These are phyloP conservation scores for Antennarius striatus DNA, from an alignment of 2,113 vertebrate genomes.

Conservation along the genomic window DNA sequence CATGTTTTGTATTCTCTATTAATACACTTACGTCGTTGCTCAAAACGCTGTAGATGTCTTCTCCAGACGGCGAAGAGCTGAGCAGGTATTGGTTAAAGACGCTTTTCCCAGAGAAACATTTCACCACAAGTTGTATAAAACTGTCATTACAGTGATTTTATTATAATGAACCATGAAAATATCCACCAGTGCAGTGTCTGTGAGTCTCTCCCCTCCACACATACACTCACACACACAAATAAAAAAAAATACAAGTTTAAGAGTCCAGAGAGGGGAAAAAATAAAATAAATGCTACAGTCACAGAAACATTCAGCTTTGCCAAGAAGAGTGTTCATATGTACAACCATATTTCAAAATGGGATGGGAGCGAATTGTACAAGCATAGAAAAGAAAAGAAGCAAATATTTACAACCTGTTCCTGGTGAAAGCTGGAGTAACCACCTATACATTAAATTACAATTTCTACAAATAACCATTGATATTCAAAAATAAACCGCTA, in stretches of 20 bases:
- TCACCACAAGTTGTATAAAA: conserved; percentile 79
- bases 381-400: conserved; percentile 82
- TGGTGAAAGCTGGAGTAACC: conserved; percentile 81
- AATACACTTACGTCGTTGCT: too few relatives aligned
- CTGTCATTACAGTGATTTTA: conserved; percentile 87
- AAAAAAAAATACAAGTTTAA: conserved; percentile 74
- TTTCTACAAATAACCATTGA: conserved; percentile 86
- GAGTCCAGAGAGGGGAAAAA: conserved; percentile 65
- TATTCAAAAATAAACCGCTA: conserved; percentile 83
- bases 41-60: neutral
- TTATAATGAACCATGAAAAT: conserved; percentile 87
- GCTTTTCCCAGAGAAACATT: conserved; percentile 46
- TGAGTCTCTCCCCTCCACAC: conserved; percentile 77
- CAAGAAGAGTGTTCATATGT: conserved; percentile 80
- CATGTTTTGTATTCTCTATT: too few relatives aligned
- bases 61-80: neutral
- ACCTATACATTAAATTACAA: conserved; percentile 87
- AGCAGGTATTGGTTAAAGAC: conserved; percentile 8
- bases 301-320: conserved; percentile 85
- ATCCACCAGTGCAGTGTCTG: conserved; percentile 84
- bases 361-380: conserved; percentile 82
- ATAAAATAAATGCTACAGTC: conserved; percentile 81
- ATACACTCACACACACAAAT: conserved; percentile 78
- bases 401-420: conserved; percentile 81
- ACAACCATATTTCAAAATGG: conserved; percentile 82